Base-by-base conservation (phyloP, 2,888 invertebrate species). In the Phaedon cochleariae region DNA sequence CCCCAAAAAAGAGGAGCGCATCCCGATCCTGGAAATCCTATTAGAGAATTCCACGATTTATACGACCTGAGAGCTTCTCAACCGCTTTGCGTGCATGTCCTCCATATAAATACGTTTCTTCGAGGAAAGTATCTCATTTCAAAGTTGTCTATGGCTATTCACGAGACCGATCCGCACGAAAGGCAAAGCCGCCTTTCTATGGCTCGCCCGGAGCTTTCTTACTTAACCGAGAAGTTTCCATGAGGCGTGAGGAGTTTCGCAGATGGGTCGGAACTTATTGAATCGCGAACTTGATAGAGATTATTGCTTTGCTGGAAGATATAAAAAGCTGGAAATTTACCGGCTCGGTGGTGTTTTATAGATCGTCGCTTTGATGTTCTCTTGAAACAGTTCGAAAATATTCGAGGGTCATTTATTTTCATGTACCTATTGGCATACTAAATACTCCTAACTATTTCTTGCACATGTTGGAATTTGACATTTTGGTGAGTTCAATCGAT, bases 201-300 rank as follows among this genome's bases (percentile, higher is more conserved):
- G 70, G 69, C 68, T 70, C 71, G 73, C 73, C 73, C 64, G 72
- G 73, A 78, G 80, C 79, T 79, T 79, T 78, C 78, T 79, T 80
- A 79, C 79, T 26, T 7, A n/a, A 7, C 26, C 26, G 26, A 26
- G 26, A 26, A 26, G 26, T 26, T 80, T 80, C 78, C 75, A 15
- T 79, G 77, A 72, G 74, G 75, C 75, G 76, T 77, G 75, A 75
- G 70, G 69, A 67, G 71, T 57, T 65, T 64, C 65, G 73, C 75
- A 74, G 74, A 74, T 74, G 76, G 77, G 77, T 78, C 77, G 78
- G 78, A 79, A 78, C 78, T 78, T 77, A 79, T 78, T 78, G 79
- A 79, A 79, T 79, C 79, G 79, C 2, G 12, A 41, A 41, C 15
- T 41, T 6, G 41, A 41, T 41, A 15, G 41, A 10, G 41, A 41